These are phyloP conservation scores for Nemotelus pantherinus DNA, from an alignment of 2,888 invertebrate species.

Conservation along the genomic window DNA sequence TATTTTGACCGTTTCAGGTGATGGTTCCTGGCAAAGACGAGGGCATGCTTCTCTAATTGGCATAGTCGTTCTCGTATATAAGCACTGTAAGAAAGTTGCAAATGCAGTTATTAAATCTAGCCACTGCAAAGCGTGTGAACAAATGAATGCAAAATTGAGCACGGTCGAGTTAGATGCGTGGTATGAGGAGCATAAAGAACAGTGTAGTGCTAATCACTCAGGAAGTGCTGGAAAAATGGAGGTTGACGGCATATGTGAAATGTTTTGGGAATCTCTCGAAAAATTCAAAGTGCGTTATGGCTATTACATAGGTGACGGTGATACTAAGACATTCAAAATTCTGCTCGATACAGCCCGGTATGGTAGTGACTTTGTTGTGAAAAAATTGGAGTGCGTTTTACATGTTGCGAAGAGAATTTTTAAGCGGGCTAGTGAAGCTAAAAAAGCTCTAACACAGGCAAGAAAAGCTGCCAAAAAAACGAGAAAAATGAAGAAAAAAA, in stretches of 20 bases:
- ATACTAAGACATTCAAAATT: constrained; percentile 29
- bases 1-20: constrained; percentile 33
- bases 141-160: constrained; percentile 2
- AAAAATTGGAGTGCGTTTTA: constrained; percentile 30
- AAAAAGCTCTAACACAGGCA: neutral
- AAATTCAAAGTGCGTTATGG: constrained; percentile 23
- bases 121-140: constrained; percentile 13
- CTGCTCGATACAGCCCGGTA: constrained; percentile 15
- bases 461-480: neutral
- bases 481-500: constrained; percentile 4
- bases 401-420: constrained; percentile 20
- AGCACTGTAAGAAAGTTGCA: constrained; percentile 3
- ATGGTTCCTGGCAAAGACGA: constrained; percentile 37
- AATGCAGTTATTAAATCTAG: constrained; percentile 11
- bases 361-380: constrained; percentile 16
- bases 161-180: neutral
- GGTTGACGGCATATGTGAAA: constrained; percentile 35
- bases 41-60: constrained; percentile 20
- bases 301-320: constrained; percentile 14
- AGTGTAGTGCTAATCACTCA: constrained; percentile 27
- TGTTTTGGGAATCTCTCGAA: constrained; percentile 34
- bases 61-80: constrained; percentile 1
- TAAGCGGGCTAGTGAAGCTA: constrained; percentile 7
- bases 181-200: constrained; percentile 13
- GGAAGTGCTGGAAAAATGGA: constrained; percentile 38